phyloP scores from a whole-genome alignment of 1,140 invertebrate species.

The Drosophila ananassae region DNA sequence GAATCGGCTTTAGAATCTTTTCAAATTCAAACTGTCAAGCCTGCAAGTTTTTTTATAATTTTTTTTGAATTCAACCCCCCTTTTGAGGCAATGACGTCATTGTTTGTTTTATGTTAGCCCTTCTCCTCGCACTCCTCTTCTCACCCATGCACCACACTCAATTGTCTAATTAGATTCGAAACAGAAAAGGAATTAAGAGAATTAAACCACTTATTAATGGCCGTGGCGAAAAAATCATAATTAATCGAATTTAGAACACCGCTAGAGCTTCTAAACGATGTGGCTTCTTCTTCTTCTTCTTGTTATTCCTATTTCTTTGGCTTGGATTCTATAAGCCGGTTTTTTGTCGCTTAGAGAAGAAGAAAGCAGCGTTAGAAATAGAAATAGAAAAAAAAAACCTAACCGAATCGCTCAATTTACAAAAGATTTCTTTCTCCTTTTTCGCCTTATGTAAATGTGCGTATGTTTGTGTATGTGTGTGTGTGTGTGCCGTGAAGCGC shows the following conservation, averaged over 20 bases:
- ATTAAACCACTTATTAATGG: conserved; percentile 59
- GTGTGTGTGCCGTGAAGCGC: conserved; percentile 31
- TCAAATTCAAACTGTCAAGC: conserved; percentile 14
- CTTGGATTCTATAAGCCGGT: conserved; percentile 38
- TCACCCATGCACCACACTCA: conserved; percentile 21
- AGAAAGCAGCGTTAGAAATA: conserved; percentile 46
- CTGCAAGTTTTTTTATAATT: too few relatives aligned
- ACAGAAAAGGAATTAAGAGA: conserved; percentile 40
- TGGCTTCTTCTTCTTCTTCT: conserved; percentile 32
- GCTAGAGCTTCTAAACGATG: conserved; percentile 59
- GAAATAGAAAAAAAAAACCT: neutral
- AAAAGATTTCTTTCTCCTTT: conserved; percentile 56
- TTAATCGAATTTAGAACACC: conserved; percentile 77
- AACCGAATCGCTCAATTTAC: conserved; percentile 39
- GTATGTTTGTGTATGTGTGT: too few relatives aligned
- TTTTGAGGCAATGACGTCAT: conserved; percentile 47
- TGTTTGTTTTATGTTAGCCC: conserved; percentile 7
- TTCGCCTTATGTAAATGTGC: conserved; percentile 61
- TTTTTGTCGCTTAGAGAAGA: conserved; percentile 41
- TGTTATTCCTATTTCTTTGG: conserved; percentile 5
- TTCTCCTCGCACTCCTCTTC: neutral
- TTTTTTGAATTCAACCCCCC: neutral
- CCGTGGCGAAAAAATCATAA: conserved; percentile 60
- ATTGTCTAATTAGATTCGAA: conserved; percentile 74
- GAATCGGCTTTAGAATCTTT: conserved; percentile 25